Evolutionary conservation across 2,113 vertebrate genomes (phyloP), one percentile per base, ranked within the genome.

Genomic region (Motacilla alba): DNA sequence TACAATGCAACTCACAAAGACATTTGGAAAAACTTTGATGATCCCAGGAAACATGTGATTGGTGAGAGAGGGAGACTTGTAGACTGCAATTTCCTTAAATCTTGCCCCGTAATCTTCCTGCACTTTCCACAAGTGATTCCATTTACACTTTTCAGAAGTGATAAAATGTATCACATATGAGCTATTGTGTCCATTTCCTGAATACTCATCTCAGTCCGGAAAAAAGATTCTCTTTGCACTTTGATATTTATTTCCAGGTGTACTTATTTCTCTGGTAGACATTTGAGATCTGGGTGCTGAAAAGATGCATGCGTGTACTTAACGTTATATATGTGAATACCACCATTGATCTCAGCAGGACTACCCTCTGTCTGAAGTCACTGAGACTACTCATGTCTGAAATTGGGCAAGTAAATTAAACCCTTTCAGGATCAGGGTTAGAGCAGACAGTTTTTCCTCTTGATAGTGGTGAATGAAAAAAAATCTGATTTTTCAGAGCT

Each of bases 281-380:
- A 37, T 83, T 91, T 93, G 79, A 90, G 82, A 82, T 74, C 68
- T 41, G 28, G 50, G 88, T 86, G 72, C 55, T 95, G 93, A 95
- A 94, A 93, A 94, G 90, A 93, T 1, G 13, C 76, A 81, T 93
- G 75, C 59, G 44, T 74, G 64, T 77, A 59, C 47, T 93, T 88
- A 90, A 56, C 4, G 0, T 85, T 95, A 87, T 92, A 27, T 93
- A 88, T 88, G 62, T 85, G 82, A 90, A 26, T 91, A 81, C 39
- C 49, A 93, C 55, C 88, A 88, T 47, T 97, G 96, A 96, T 96
- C 94, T 94, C 95, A 95, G 92, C 90, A 90, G 78, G 93, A 67
- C 56, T 88, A 46, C 35, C 44, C 27, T 87, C 66, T 55, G 8
- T 86, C 93, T 95, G 91, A 95, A 96, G 94, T 58, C 68, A 74